These are phyloP conservation scores for Orius insidiosus DNA, from an alignment of 1,140 invertebrate species.

Conservation along the genomic window DNA sequence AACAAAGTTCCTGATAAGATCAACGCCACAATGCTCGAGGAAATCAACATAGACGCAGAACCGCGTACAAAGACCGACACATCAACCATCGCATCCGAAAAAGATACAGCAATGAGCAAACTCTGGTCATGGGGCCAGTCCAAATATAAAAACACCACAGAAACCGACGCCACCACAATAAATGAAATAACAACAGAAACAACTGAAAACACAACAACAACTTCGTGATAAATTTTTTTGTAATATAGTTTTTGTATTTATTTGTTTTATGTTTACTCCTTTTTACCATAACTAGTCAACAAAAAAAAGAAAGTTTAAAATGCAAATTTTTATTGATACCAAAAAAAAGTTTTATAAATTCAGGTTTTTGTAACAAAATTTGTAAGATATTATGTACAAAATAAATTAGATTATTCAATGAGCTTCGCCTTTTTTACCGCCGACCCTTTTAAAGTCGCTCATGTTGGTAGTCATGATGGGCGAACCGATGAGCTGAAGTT, in stretches of 20 bases:
- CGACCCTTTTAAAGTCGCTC: constrained; percentile 83
- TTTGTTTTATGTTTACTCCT: background rate
- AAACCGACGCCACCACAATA: background rate
- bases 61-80: background rate
- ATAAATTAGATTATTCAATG: constrained; percentile 12
- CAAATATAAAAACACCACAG: constrained; percentile 11
- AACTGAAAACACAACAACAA: background rate
- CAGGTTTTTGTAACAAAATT: background rate
- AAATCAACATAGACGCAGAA: constrained; percentile 13
- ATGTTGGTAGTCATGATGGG: constrained; percentile 86
- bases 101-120: constrained; percentile 16
- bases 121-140: constrained; percentile 18
- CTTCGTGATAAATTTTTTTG: background rate
- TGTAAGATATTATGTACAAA: constrained; percentile 10
- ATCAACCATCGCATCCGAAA: background rate
- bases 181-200: background rate
- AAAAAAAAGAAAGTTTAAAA: constrained; percentile 1
- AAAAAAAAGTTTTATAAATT: too few species aligned
- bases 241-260: background rate
- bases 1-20: background rate
- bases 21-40: constrained; percentile 4
- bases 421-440: constrained; percentile 83
- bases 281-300: background rate
- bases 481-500: constrained; percentile 70
- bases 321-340: background rate